phyloP scores from a whole-genome alignment of 1,140 invertebrate species.

The Bombus huntii region DNA sequence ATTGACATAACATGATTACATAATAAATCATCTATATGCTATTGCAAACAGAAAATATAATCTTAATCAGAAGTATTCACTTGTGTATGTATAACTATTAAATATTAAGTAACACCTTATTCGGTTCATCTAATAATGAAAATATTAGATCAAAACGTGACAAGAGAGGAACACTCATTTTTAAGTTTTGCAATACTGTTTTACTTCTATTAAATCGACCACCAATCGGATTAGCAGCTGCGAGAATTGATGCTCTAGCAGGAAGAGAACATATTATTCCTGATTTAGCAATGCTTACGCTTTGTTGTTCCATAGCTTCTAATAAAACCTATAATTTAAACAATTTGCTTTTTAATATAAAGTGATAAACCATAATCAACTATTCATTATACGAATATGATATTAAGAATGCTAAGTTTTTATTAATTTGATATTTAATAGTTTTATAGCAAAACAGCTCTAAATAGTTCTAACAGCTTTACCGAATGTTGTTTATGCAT shows the following conservation, averaged over 20 bases:
- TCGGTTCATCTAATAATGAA: conserved; percentile 92
- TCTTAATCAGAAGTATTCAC: conserved; percentile 17
- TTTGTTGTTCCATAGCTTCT: conserved; percentile 98
- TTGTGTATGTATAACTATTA: conserved; percentile 35
- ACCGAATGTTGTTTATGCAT: conserved; percentile 86
- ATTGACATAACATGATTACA: conserved; percentile 92
- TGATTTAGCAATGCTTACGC: conserved; percentile 94
- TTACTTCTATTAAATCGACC: conserved; percentile 95
- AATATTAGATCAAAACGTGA: conserved; percentile 97
- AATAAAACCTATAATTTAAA: conserved; percentile 85
- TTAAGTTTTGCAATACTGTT: conserved; percentile 95
- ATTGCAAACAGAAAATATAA: conserved; percentile 63
- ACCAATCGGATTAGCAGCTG: conserved; percentile 94
- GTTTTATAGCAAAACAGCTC: too few species aligned
- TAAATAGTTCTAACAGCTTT: conserved; percentile 8
- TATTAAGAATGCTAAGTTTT: neutral
- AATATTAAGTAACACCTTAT: conserved; percentile 84
- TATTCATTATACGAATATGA: neutral
- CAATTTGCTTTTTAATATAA: neutral
- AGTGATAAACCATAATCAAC: neutral
- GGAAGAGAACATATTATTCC: conserved; percentile 91
- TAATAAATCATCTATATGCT: conserved; percentile 89
- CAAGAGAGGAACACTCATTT: conserved; percentile 91
- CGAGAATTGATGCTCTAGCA: conserved; percentile 92
- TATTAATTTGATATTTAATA: conserved; percentile 23